Evolutionary conservation across 2,888 invertebrate genomes (phyloP).

Genomic region (Caenorhabditis sinica): DNA sequence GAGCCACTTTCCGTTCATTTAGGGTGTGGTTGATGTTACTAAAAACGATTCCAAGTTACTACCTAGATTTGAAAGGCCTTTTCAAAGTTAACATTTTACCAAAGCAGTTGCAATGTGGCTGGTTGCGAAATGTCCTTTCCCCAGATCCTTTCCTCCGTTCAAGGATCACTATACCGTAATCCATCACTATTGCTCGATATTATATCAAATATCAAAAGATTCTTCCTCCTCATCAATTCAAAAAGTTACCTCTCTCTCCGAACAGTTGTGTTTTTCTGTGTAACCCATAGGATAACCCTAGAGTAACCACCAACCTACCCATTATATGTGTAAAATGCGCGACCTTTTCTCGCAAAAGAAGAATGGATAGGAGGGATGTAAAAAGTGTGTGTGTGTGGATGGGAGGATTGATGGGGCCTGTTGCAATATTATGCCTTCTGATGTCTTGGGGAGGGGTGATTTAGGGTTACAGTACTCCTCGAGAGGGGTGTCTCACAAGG

Average conservation of each 20-base stretch:
- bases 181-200: background rate
- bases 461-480: background rate
- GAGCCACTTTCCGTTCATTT: too few relatives aligned
- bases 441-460: background rate
- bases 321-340: slow-evolving; percentile 34
- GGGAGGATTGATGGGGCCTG: too few relatives aligned
- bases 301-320: slow-evolving; percentile 3
- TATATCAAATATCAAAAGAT: slow-evolving; percentile 30
- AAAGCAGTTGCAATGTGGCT: too few relatives aligned
- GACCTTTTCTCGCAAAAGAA: background rate
- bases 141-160: too few relatives aligned
- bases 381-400: background rate
- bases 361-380: background rate
- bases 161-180: background rate
- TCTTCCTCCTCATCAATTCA: background rate
- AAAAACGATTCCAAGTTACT: too few relatives aligned
- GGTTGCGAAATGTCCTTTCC: too few relatives aligned
- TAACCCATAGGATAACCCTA: background rate
- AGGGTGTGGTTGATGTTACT: too few relatives aligned
- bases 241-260: too few relatives aligned
- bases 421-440: slow-evolving; percentile 25
- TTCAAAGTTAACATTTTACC: too few relatives aligned
- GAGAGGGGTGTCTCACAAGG: background rate
- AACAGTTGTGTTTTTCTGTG: slow-evolving; percentile 37
- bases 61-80: too few relatives aligned